Evolutionary conservation across 30 jellyfish, hydroid and myxozoan species (phyloP), one percentile per base, ranked within the genome.

Genomic region (Turritopsis rubra): DNA sequence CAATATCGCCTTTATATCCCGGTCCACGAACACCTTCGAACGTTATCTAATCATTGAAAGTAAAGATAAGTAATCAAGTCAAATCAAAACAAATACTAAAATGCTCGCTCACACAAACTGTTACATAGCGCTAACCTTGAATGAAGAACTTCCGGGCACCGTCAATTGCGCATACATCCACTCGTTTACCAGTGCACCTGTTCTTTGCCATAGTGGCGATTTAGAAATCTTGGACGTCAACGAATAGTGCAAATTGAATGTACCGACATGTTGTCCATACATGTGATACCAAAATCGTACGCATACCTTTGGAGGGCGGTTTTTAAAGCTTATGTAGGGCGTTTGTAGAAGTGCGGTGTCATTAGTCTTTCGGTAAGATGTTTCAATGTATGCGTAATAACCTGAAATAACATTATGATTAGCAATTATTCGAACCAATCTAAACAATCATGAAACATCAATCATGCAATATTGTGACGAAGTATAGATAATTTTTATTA

Each of bases 191-290:
- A 90, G 90, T 0, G 97, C 85, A 21, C 99, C 99, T 66, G 84
- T 79, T 68, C 86, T 85, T 27, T 75, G 77, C 99, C 99, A 93
- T 9, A 89, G 75, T 20, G 98, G 98, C 1, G n/a, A 68, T 25
- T 86, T 29, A 9, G 97, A 96, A 75, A 93, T 19, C 7, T 88
- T 75, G 7, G 95, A 85, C 8, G 85, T 70, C 71, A 81, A 73
- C 7, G 71, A 71, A 16, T 65, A 71, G 85, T 80, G 87, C 27
- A 93, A 95, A 26, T 85, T 93, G 53, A 93, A 81, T 13, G 89
- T 71, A 81, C 95, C 99, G 21, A 93, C 97, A 73, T 93, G 99
- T 21, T 96, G 90, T 28, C 99, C 99, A 73, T 85, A 93, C 99
- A 93, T 93, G 84, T 93, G 99, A 80, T 88, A 93, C 96, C 96